Conservation (phyloP, 2,113 vertebrate species). For the Empidonax traillii region DNA sequence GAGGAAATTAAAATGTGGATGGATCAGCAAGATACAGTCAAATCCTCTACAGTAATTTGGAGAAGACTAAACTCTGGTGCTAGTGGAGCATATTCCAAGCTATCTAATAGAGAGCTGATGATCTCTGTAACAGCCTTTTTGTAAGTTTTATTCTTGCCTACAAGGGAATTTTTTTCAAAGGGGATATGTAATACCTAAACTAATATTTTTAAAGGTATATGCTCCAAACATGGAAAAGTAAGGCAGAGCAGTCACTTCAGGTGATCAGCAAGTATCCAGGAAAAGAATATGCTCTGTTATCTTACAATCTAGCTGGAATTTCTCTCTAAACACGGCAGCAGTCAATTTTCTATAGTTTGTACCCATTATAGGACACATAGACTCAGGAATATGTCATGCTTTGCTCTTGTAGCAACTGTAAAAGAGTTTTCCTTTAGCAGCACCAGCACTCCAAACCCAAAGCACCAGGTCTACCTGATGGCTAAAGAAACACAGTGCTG, state of each 20-base stretch:
- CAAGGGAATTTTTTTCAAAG: constrained; percentile 40
- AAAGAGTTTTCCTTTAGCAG: background rate
- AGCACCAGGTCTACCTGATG: background rate
- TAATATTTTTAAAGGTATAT: constrained; percentile 23
- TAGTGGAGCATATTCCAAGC: constrained; percentile 51
- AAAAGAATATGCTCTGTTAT: background rate
- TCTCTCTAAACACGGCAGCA: background rate
- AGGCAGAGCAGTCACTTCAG: background rate
- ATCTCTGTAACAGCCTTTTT: constrained; percentile 60
- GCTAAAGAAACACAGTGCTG: rapidly evolving
- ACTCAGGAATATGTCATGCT: background rate
- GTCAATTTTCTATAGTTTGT: background rate
- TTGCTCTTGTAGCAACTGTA: background rate
- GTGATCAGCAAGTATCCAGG: background rate
- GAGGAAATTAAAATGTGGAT: constrained; percentile 71
- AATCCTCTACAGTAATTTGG: constrained; percentile 63
- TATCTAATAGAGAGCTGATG: constrained; percentile 56
- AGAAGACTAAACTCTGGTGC: constrained; percentile 59
- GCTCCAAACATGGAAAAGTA: background rate
- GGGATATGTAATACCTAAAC: background rate
- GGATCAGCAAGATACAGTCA: constrained; percentile 70
- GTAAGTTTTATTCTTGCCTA: constrained; percentile 61
- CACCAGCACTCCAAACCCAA: background rate
- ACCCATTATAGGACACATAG: rapidly evolving
- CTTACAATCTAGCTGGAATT: background rate